Base-by-base conservation (phyloP, 2,888 invertebrate genomes). In the Agriopis marginaria region DNA sequence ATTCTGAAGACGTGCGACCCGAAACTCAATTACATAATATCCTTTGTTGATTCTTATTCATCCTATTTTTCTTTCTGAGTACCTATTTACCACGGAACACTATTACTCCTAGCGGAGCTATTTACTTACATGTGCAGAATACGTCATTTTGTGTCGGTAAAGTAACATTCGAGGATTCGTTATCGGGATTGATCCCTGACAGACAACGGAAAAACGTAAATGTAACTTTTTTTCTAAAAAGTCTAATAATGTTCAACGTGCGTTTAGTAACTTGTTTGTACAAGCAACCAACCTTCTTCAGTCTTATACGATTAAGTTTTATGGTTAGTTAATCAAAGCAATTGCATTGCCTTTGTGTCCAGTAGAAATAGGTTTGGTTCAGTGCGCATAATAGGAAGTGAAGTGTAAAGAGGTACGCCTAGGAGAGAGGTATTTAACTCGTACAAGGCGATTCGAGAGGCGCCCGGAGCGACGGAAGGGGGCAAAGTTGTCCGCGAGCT, bases 361-460 rank as follows among this genome's bases (percentile, higher is more conserved):
- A 74, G 76, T 73, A 76, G 74, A 79, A 70, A 66, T 59, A 63
- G 59, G 32, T 70, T 63, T 70, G 68, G 65, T 83, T 78, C 80
- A 83, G 78, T 84, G 81, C 81, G 79, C 80, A 82, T 79, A 80
- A 79, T 80, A 83, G 79, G 80, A 79, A 84, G 79, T 82, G 82
- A 77, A 79, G 81, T 82, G 80, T 82, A 81, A 83, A 82, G 81
- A 81, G 82, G 80, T 80, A 75, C 68, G 75, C 64, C 66, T 68
- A 68, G 60, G 64, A 81, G 85, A 78, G 80, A 81, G 84, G 83
- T 81, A 87, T 87, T 89, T 86, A 88, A 86, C 80, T 80, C 78
- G 81, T 80, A 83, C 82, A 88, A 87, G 86, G 84, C 84, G 87
- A 87, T 85, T 77, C 73, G 81, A 83, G 81, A 82, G 77, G 76